A percentile compares a stretch with the other conserved stretches of the same genome.
Conservation (phyloP, 2,113 vertebrate genomes). For the Gallinago paraguaiae region DNA sequence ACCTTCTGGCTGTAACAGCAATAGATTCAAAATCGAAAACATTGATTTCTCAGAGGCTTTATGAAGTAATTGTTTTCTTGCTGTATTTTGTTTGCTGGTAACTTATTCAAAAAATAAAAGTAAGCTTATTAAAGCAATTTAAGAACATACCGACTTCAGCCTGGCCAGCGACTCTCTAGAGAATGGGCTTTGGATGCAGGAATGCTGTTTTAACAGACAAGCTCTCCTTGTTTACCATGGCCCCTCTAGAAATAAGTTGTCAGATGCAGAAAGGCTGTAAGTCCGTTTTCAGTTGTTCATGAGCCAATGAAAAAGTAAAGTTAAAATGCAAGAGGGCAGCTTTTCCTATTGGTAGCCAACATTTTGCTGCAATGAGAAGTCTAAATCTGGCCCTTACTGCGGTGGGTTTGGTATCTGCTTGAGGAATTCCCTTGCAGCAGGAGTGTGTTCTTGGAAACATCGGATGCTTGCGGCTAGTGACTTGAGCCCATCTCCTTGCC, state of each 20-base stretch:
- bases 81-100: constrained; percentile 7
- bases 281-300: background rate
- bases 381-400: background rate
- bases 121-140: constrained; percentile 27
- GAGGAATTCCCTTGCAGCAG: constrained; percentile 25
- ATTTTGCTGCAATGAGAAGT: background rate
- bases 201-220: background rate
- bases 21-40: constrained; percentile 1
- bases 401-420: background rate
- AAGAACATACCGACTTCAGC: background rate
- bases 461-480: background rate
- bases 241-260: background rate
- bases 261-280: background rate
- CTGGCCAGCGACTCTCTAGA: background rate
- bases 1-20: background rate
- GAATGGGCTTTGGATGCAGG: background rate
- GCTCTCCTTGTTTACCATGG: background rate
- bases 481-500: background rate
- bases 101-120: constrained; percentile 25
- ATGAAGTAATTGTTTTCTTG: constrained; percentile 41
- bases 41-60: constrained; percentile 44
- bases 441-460: constrained; percentile 18
- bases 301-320: background rate
- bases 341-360: background rate
- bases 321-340: background rate